Evolutionary conservation across 2,797 vertebrate species (phyloP), one percentile per base, ranked within the genome.

Genomic region (Rhincodon typus): DNA sequence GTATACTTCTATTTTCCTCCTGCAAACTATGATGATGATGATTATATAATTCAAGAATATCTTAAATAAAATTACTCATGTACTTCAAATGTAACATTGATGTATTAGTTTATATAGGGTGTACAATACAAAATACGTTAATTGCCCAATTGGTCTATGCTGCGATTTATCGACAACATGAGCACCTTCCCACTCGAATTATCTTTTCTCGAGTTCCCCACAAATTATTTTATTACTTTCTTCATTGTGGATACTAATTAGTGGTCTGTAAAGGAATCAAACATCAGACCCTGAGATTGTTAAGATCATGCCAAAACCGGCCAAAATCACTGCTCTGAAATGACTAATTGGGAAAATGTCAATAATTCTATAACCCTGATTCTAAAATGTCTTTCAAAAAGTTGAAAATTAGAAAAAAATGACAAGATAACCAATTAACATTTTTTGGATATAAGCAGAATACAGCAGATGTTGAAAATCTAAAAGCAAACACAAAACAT

Each of bases 341-440:
- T 30, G 34, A 90, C 30, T 66, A 91, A 66, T 66, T 94, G 67
- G 93, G 25, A 38, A 70, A 72, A 50, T 3, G 21, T 25, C 21
- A 6, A 4, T 13, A 70, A 94, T 72, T 46, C 93, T 72, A 30
- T 70, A 66, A 66, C 0, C 38, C 67, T 72, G 42, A 69, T 27
- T 94, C 38, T 4, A 50, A 27, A 46, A 4, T 23, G 10, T 46
- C n/a, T 46, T 72, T 25, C 62, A 42, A 8, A 38, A 88, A 21
- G n/a, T 67, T n/a, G 69, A 38, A n/a, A 62, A 62, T 12, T 62
- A 94, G 62, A 69, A 94, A 94, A 94, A 94, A 46, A 46, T 94
- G 93, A 12, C 67, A 72, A 46, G 42, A 13, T 94, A 72, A 72
- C 42, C 42, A 94, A 46, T 46, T 27, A 94, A 94, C 42, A 42